Conservation (phyloP, 2,113 vertebrate species). For the Phylloscopus trochilus region DNA sequence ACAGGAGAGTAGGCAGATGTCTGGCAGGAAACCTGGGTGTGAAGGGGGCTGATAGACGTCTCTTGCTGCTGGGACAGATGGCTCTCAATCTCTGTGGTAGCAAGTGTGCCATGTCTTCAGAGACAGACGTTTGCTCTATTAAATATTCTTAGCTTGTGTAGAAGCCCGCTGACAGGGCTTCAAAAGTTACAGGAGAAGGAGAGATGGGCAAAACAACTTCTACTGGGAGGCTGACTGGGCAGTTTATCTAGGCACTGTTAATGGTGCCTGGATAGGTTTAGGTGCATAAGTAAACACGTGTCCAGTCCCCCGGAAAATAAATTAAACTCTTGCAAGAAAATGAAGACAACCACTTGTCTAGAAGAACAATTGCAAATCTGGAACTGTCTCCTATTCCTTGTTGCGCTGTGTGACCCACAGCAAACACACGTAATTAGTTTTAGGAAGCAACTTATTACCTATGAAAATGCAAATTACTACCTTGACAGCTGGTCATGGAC, state of each 20-base stretch:
- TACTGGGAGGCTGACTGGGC: background rate
- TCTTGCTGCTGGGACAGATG: slow-evolving; percentile 14
- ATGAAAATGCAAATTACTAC: background rate
- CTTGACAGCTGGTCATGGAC: background rate
- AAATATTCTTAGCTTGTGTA: background rate
- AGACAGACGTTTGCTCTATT: background rate
- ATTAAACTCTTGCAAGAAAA: background rate
- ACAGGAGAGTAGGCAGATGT: slow-evolving; percentile 1
- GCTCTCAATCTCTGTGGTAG: background rate
- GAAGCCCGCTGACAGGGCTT: background rate
- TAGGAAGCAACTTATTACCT: background rate
- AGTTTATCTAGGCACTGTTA: background rate
- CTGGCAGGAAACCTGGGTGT: background rate
- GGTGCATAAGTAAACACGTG: background rate
- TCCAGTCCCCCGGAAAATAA: background rate
- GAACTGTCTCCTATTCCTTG: background rate
- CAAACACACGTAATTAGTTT: background rate
- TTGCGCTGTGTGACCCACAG: background rate
- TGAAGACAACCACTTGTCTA: background rate
- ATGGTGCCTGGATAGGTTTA: background rate
- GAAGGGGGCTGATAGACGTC: background rate
- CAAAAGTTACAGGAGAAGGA: background rate
- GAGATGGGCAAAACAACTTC: background rate
- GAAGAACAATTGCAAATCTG: background rate
- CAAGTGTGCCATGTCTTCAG: background rate